Percentiles rank a stretch among this genome's conserved stretches.
phyloP scores from a whole-genome alignment of 2,113 vertebrate species.

The Python bivittatus region DNA sequence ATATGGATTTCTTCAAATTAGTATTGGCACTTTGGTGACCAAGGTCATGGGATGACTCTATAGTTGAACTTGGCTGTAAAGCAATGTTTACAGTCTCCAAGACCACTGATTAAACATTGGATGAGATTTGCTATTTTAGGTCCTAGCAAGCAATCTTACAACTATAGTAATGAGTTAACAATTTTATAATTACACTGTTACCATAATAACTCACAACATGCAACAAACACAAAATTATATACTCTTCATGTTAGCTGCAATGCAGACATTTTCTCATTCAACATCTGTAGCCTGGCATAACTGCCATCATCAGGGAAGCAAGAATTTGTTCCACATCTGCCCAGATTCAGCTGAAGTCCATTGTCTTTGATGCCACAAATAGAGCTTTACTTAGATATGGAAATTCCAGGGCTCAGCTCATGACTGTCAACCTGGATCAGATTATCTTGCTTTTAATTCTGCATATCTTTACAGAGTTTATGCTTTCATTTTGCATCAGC shows the following conservation, averaged over 20 bases:
- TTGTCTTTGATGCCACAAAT: background rate
- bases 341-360: conserved; percentile 25
- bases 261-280: background rate
- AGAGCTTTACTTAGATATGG: conserved; percentile 14
- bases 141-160: background rate
- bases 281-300: conserved; percentile 12
- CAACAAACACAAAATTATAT: conserved; percentile 22
- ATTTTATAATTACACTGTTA: conserved; percentile 19
- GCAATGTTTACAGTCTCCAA: background rate
- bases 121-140: background rate
- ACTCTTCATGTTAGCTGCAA: background rate
- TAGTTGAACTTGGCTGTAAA: background rate
- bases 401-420: conserved; percentile 21
- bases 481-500: conserved; percentile 31
- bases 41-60: background rate
- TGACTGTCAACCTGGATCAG: conserved; percentile 18
- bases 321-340: conserved; percentile 12
- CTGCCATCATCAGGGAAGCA: conserved; percentile 6
- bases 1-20: background rate
- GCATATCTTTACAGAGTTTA: conserved; percentile 27
- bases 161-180: conserved; percentile 3
- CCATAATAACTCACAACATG: background rate
- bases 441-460: conserved; percentile 24
- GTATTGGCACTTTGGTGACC: background rate
- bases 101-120: background rate